Conservation (phyloP, 2,888 invertebrate genomes). For the Unio pictorum region DNA sequence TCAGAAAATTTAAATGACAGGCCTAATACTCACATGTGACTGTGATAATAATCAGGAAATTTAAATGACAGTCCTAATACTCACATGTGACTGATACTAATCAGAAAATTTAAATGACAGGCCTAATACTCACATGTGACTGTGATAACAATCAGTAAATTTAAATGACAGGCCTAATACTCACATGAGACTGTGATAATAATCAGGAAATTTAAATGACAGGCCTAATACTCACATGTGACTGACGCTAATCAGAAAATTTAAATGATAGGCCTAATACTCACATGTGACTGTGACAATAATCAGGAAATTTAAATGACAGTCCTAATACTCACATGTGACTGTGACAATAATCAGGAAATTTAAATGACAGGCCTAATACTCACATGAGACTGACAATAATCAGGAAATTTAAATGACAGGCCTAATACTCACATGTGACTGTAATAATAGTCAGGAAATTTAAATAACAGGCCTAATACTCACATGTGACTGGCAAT, state of each 20-base stretch:
- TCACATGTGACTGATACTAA: constrained; percentile 89
- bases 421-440: too few relatives aligned
- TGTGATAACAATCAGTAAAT: constrained; percentile 84
- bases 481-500: too few relatives aligned
- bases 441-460: too few relatives aligned
- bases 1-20: too few relatives aligned
- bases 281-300: constrained; percentile 97
- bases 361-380: background rate
- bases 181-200: constrained; percentile 97
- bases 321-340: constrained; percentile 86
- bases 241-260: constrained; percentile 75
- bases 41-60: constrained; percentile 84
- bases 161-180: constrained; percentile 69
- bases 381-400: constrained; percentile 92
- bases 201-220: constrained; percentile 71
- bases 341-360: constrained; percentile 86
- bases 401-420: too few relatives aligned
- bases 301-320: constrained; percentile 71
- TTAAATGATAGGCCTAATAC: constrained; percentile 69
- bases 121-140: constrained; percentile 88
- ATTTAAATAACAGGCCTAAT: too few relatives aligned
- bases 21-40: constrained; percentile 88
- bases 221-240: constrained; percentile 86
- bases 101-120: too few relatives aligned
- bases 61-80: constrained; percentile 69